Evolutionary conservation across 2,113 vertebrate genomes (phyloP).

Genomic region (Tautogolabrus adspersus): DNA sequence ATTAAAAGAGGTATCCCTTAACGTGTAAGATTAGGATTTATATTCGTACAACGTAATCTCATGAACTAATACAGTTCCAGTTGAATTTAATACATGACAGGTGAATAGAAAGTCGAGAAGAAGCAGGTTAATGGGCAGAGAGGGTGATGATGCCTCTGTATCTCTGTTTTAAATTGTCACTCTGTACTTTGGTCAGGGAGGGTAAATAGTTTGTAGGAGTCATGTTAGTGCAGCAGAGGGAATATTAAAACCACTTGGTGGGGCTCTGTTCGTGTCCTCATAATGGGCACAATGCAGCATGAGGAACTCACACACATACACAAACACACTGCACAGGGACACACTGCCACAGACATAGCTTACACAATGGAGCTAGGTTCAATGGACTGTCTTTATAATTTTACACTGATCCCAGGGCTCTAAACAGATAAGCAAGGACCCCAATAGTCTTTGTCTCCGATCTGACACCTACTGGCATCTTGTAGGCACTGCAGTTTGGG

Average conservation of each 20-base stretch:
- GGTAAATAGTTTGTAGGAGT: constrained; percentile 12
- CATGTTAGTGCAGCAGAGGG: constrained; percentile 9
- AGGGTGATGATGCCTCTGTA: too few relatives aligned
- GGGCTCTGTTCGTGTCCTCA: constrained; percentile 6
- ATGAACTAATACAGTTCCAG: too few relatives aligned
- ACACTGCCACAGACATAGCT: not conserved
- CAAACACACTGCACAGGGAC: not conserved
- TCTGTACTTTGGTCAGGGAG: constrained; percentile 1
- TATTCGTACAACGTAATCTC: too few relatives aligned
- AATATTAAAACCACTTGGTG: not conserved
- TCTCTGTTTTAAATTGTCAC: too few relatives aligned
- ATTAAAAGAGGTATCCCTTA: not conserved
- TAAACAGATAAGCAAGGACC: not conserved
- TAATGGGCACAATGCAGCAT: not conserved
- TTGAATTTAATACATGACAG: too few relatives aligned
- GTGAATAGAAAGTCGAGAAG: too few relatives aligned
- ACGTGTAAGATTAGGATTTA: too few relatives aligned
- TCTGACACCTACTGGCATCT: constrained; percentile 30
- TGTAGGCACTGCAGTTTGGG: not conserved
- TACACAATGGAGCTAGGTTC: too few relatives aligned
- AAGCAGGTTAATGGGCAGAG: too few relatives aligned
- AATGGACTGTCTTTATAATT: too few relatives aligned
- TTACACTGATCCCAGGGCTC: too few relatives aligned
- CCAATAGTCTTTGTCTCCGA: not conserved
- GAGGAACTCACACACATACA: not conserved